Evolutionary conservation across 2,888 invertebrate genomes (phyloP), one percentile per base, ranked within the genome.

Genomic region (Drosophila macrospina): DNA sequence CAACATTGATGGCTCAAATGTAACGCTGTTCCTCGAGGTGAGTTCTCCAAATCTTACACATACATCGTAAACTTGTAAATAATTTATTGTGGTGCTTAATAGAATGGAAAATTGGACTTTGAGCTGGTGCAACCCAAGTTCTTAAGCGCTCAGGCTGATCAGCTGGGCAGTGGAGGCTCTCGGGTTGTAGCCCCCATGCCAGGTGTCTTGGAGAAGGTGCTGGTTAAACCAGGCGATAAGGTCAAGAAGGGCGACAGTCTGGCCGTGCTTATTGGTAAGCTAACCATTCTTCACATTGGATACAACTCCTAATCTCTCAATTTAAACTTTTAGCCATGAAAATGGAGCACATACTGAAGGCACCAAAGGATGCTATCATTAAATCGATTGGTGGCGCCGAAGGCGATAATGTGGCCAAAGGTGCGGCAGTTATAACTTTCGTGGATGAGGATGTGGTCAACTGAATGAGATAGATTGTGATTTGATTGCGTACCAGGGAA

Each of bases 321-420:
- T 48, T 11, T 57, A 37, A 24, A 2, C 45, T 48, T 0, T 0
- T 11, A 88, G 99, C 99, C 0, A 99, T 99, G 99, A 99, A 99
- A 93, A 99, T 99, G 99, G 99, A 99, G 94, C 96, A 99, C 91
- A 95, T 98, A 11, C 95, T 99, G 11, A 96, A 96, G 80, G 97
- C 98, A 2, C 95, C 96, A 0, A 93, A 94, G 44, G 95, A 96
- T 89, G 98, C 97, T 47, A 94, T 93, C 5, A 95, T 99, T 3
- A 94, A 96, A 47, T 94, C 94, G 4, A 93, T 99, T 30, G 93
- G 93, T 5, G 96, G 94, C 87, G 94, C 95, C 93, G 94, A 66
- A 28, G 98, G 98, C 0, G 97, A 97, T 80, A 96, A 95, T 69
- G 96, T 99, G 4, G 93, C 95, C 10, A 99, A 98, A 90, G 95